Base-by-base conservation (phyloP, 1,140 invertebrate species). In the Oreohelix idahoensis region DNA sequence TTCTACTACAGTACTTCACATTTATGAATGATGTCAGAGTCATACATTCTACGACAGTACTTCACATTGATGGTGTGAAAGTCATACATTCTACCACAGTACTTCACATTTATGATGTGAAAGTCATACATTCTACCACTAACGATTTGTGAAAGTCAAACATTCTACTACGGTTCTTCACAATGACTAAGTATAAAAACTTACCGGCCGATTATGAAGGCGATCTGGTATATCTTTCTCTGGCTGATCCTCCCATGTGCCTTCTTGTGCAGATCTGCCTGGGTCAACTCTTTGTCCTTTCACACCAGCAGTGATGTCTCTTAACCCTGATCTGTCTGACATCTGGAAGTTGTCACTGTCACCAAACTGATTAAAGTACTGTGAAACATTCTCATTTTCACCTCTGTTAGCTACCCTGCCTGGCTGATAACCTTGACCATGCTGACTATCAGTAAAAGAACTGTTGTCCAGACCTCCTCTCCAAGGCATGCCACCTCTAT, bases 391-490 rank as follows among this genome's bases (percentile, higher is more conserved):
- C n/a, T 36, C 63, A 4, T 39, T 2, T 17, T 78, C 53, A 15
- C n/a, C 36, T 32, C 69, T 42, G 4, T 42, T 75, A 42, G 53
- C 74, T 49, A 2, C 53, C 53, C 76, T 81, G 53, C 83, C 58
- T 49, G 82, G 81, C 23, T 75, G 77, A n/a, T n/a, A 58, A 81
- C 1, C 73, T 35, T n/a, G 10, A 49, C 83, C 83, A 74, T 49
- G 79, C 11, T 75, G 69, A 49, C 73, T 53, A 8, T 63, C 81
- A 15, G 73, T 42, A 71, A 35, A 26, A 32, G 53, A 45, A 26
- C 76, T 71, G 42, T 35, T 70, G 13, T 80, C 83, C 71, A 70
- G 79, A 36, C 83, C 83, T 73, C 17, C 69, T 38, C 79, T 69
- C 49, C 63, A 35, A 49, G 45, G 17, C 26, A 71, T 83, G 49